A percentile compares a stretch with the other conserved stretches of the same genome.
Conservation (phyloP, 1,140 invertebrate genomes). For the Drosophila ficusphila region DNA sequence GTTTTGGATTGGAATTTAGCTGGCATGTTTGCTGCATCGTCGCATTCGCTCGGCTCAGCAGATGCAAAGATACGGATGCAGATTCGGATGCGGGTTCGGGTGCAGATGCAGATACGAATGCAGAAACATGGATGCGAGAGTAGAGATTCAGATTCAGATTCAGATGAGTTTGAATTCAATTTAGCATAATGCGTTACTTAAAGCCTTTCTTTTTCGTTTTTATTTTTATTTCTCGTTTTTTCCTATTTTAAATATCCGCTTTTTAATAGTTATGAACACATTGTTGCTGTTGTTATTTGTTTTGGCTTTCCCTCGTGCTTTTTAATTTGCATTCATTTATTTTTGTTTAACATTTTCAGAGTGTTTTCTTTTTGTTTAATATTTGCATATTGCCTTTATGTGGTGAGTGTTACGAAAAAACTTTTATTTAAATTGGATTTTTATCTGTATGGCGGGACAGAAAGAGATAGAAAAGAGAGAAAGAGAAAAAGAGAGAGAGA, state of each 20-base stretch:
- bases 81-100: constrained; percentile 37
- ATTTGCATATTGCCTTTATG: constrained; percentile 67
- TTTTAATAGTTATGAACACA: constrained; percentile 73
- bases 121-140: constrained; percentile 49
- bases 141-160: constrained; percentile 34
- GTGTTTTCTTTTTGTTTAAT: constrained; percentile 58
- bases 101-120: constrained; percentile 43
- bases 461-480: constrained; percentile 26
- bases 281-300: constrained; percentile 50
- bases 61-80: constrained; percentile 30
- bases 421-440: constrained; percentile 61
- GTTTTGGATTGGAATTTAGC: constrained; percentile 43
- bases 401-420: constrained; percentile 49
- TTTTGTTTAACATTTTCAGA: constrained; percentile 49
- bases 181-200: constrained; percentile 52
- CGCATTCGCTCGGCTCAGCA: constrained; percentile 14
- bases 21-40: constrained; percentile 56
- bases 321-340: constrained; percentile 33
- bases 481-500: constrained; percentile 43
- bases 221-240: constrained; percentile 11
- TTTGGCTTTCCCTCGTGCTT: constrained; percentile 16
- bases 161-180: constrained; percentile 39
- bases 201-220: constrained; percentile 28
- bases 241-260: constrained; percentile 49
- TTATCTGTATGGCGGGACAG: constrained; percentile 47